Base-by-base conservation (phyloP, 2,888 invertebrate genomes). In the Nemurella pictetii region DNA sequence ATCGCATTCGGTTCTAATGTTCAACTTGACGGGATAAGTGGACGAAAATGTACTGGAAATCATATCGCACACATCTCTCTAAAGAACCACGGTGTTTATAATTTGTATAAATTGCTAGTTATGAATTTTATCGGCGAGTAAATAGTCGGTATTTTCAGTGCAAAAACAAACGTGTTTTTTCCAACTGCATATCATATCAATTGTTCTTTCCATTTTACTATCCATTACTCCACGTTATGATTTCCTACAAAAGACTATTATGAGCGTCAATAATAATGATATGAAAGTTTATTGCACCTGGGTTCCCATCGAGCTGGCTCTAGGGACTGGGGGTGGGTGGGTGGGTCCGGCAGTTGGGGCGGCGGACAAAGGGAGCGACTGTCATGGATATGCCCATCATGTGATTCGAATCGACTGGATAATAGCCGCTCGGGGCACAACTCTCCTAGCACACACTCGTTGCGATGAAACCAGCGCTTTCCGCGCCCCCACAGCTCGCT, bases 331-430 rank as follows among this genome's bases (percentile, higher is more conserved):
- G 78, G 29, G 9, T n/a, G 78, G 78, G 78, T 28, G 29, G 29
- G 27, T 20, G 29, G 29, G 27, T 20, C 0, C 12, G 77, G 77
- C 27, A 12, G 77, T 2, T 74, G 55, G 55, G 9, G 55, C 5
- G 9, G 55, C n/a, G 78, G 30, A 78, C 12, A 28, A 30, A 20
- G 30, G 30, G 29, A n/a, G 27, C 78, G 78, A 0, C 12, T 27
- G 15, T n/a, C 29, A 15, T 15, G 29, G 29, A 30, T 29, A 20
- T n/a, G 78, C n/a, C 27, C 28, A 28, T 78, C 78, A 78, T 28
- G 29, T 78, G 78, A 78, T 78, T 78, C 78, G 20, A 78, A 78
- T 78, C 78, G 78, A 78, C 78, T 29, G 78, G 78, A 78, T 78
- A 78, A 78, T 30, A 29, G 30, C 78, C 78, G 28, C 9, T 12